Evolutionary conservation across 1,140 invertebrate species (phyloP).

Genomic region (Stegodyphus mimosarum): DNA sequence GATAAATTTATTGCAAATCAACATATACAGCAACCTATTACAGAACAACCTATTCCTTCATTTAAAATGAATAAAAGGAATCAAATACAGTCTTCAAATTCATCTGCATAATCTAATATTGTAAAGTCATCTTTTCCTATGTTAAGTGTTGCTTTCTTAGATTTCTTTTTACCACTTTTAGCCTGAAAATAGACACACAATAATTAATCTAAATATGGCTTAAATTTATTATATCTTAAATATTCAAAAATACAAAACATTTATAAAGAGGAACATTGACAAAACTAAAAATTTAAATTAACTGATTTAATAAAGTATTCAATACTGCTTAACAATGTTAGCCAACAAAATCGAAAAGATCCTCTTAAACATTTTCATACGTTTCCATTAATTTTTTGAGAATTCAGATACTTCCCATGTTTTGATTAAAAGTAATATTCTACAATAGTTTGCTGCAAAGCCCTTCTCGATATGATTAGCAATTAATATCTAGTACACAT

Average conservation of each 20-base stretch:
- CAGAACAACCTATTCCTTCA: neutral
- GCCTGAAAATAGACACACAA: conserved; percentile 23
- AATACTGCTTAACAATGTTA: neutral
- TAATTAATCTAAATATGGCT: neutral
- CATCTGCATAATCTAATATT: conserved; percentile 60
- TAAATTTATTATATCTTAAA: neutral
- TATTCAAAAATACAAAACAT: too few species aligned
- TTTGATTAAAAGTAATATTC: too few species aligned
- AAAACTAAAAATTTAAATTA: neutral
- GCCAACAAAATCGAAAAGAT: neutral
- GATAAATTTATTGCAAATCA: conserved; percentile 46
- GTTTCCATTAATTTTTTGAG: too few species aligned
- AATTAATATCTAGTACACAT: too few species aligned
- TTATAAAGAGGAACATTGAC: neutral
- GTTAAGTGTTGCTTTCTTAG: conserved; percentile 53
- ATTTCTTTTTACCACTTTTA: conserved; percentile 62
- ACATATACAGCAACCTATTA: conserved; percentile 21
- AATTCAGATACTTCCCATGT: too few species aligned
- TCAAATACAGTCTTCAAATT: conserved; percentile 64
- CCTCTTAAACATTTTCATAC: neutral
- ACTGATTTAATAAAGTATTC: neutral
- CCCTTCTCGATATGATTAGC: too few species aligned
- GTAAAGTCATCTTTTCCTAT: conserved; percentile 57
- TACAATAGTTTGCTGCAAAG: too few species aligned
- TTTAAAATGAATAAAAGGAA: neutral